A percentile compares a stretch with the other conserved stretches of the same genome.
Evolutionary conservation across 1,140 invertebrate genomes (phyloP).

Genomic region (Yoshiicerus persimilis): DNA sequence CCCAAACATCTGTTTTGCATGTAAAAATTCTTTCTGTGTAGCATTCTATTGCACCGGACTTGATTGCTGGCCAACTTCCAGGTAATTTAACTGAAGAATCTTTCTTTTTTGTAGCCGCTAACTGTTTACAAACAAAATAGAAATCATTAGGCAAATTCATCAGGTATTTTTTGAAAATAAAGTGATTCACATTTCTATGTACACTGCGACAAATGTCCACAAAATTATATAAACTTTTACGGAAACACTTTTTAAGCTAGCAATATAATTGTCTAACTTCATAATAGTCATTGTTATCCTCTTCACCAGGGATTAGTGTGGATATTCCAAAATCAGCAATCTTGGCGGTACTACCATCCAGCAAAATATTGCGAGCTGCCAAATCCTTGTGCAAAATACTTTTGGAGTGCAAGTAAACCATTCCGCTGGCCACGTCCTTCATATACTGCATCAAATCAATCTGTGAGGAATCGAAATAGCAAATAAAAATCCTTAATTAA

Average conservation of each 20-base stretch:
- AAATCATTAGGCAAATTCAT: too few species aligned
- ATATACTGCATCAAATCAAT: not conserved
- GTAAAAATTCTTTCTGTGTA: not conserved
- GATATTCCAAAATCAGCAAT: not conserved
- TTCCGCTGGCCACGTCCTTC: not conserved
- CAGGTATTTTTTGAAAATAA: too few species aligned
- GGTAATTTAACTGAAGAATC: not conserved
- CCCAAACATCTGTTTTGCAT: not conserved
- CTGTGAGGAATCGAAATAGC: not conserved
- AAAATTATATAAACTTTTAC: too few species aligned
- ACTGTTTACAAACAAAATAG: too few species aligned
- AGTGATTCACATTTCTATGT: too few species aligned
- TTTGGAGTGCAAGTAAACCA: not conserved
- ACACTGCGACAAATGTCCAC: too few species aligned
- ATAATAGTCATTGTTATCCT: not conserved
- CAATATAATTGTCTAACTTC: not conserved
- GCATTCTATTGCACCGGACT: not conserved
- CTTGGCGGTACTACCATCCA: not conserved
- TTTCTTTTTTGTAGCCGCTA: too few species aligned
- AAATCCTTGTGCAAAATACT: not conserved
- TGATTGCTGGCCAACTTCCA: not conserved
- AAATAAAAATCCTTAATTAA: too few species aligned
- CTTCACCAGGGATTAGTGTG: not conserved
- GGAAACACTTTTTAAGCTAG: too few species aligned
- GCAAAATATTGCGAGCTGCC: not conserved